Evolutionary conservation across 1,140 invertebrate species (phyloP).

Genomic region (Eueides isabella): DNA sequence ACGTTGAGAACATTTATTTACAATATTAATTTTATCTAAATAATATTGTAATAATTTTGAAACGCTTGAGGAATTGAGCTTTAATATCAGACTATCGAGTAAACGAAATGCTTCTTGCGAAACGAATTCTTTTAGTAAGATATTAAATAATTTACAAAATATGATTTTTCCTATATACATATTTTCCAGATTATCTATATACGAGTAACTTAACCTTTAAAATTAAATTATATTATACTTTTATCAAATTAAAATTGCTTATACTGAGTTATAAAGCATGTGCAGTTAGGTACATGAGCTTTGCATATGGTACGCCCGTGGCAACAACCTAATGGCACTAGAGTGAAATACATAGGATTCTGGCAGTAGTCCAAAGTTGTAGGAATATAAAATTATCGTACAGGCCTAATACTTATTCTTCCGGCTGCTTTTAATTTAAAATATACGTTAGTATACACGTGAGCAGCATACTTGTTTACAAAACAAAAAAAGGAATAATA

Average conservation of each 20-base stretch:
- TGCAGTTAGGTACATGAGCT: neutral
- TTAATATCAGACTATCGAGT: neutral
- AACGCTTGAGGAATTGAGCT: neutral
- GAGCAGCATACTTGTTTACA: neutral
- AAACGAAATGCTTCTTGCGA: neutral
- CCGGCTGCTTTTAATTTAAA: neutral
- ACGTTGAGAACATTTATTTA: neutral
- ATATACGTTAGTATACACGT: neutral
- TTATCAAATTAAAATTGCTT: neutral
- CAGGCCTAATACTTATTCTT: slow-evolving; percentile 19
- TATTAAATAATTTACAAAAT: too few species aligned
- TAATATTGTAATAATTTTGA: neutral
- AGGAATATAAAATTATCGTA: slow-evolving; percentile 33
- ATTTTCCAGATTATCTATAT: too few species aligned
- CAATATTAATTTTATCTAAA: neutral
- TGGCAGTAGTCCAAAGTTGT: slow-evolving; percentile 36
- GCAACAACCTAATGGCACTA: slow-evolving; percentile 23
- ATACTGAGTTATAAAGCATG: neutral
- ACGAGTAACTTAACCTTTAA: too few species aligned
- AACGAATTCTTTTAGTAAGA: too few species aligned
- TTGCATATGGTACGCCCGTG: neutral
- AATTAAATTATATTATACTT: neutral
- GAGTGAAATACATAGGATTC: slow-evolving; percentile 27
- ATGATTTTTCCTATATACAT: too few species aligned
- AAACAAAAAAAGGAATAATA: neutral